A percentile compares a stretch with the other conserved stretches of the same genome.
phyloP scores from a whole-genome alignment of 1,140 invertebrate genomes.

The Drosophila nigromelanica region DNA sequence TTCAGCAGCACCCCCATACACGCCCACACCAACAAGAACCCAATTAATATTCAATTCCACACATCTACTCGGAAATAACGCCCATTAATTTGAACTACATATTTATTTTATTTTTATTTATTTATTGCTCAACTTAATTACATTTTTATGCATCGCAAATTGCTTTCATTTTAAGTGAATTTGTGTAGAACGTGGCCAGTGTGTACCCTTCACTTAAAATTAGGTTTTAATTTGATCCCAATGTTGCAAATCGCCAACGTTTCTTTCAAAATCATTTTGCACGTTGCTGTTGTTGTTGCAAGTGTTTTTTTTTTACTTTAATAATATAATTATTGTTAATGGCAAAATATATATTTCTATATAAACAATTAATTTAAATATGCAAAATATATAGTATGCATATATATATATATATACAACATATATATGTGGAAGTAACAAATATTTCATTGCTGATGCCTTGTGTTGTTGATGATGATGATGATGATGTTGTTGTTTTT shows the following conservation, averaged over 20 bases:
- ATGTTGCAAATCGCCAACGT: slow-evolving; percentile 20
- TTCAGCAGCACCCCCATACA: too few relatives aligned
- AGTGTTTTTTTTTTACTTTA: slow-evolving; percentile 39
- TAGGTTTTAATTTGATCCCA: neutral
- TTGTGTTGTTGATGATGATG: slow-evolving; percentile 76
- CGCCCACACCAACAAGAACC: too few relatives aligned
- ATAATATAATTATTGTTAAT: slow-evolving; percentile 19
- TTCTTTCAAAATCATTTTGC: slow-evolving; percentile 53
- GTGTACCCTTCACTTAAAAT: slow-evolving; percentile 16
- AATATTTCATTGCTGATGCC: slow-evolving; percentile 67
- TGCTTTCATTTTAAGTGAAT: neutral
- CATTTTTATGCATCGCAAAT: slow-evolving; percentile 3
- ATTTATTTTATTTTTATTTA: neutral
- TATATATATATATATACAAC: slow-evolving; percentile 20
- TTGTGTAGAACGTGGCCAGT: slow-evolving; percentile 25
- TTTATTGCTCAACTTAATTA: neutral
- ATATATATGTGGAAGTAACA: slow-evolving; percentile 24
- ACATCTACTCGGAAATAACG: slow-evolving; percentile 1
- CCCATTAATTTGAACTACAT: slow-evolving; percentile 17
- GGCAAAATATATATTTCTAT: slow-evolving; percentile 24
- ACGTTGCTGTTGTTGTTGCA: slow-evolving; percentile 76
- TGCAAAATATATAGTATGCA: slow-evolving; percentile 23
- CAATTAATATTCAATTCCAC: neutral
- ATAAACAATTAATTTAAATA: slow-evolving; percentile 16
- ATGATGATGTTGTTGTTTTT: slow-evolving; percentile 78